These are phyloP conservation scores for Enteromius anoplus DNA, from an alignment of 2,797 vertebrate genomes.

Conservation along the genomic window DNA sequence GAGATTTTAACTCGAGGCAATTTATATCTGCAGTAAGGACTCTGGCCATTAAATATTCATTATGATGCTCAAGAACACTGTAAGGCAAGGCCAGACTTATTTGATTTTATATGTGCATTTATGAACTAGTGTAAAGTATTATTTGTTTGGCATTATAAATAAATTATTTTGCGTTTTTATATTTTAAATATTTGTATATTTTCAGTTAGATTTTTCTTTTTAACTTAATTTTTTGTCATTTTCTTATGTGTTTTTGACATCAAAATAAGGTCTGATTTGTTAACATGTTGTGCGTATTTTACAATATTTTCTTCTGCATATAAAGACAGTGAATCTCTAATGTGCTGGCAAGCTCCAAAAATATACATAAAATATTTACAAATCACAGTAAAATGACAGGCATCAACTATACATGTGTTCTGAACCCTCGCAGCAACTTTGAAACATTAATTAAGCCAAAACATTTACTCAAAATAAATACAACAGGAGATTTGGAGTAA, in stretches of 20 bases:
- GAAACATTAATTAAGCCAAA: neutral
- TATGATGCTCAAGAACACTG: neutral
- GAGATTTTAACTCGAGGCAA: neutral
- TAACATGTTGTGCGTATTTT: neutral
- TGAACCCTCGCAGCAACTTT: neutral
- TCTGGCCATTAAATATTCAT: neutral
- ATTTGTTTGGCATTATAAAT: neutral
- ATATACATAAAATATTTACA: neutral
- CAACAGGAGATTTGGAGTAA: neutral
- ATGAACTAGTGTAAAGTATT: no score
- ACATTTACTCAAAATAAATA: neutral
- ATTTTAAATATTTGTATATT: neutral
- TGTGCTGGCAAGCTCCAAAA: neutral
- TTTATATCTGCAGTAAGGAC: neutral
- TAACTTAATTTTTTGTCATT: neutral
- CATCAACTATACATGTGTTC: neutral
- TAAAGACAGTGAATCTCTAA: neutral
- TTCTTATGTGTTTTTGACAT: neutral
- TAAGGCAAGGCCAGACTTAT: neutral
- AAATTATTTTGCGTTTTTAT: neutral
- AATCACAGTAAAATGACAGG: neutral
- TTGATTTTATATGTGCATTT: neutral
- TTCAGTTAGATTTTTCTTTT: neutral
- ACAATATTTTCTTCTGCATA: neutral
- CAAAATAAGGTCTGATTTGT: no score